Conservation (phyloP, 2,797 vertebrate species). For the Thaleichthys pacificus region DNA sequence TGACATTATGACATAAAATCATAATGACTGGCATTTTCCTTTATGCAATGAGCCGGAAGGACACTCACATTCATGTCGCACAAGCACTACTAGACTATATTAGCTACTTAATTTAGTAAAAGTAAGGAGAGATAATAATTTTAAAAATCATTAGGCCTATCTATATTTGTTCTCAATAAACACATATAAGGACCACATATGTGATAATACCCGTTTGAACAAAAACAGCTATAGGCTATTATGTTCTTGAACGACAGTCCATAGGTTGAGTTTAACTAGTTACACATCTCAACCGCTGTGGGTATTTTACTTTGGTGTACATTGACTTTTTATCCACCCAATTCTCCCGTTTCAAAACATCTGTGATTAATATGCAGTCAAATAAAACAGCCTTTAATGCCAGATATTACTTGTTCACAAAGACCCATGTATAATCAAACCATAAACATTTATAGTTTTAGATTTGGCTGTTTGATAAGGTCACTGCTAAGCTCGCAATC, state of each 20-base stretch:
- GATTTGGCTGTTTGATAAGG: too few relatives aligned
- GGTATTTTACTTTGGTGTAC: neutral
- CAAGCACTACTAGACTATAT: too few relatives aligned
- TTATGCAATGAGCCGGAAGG: too few relatives aligned
- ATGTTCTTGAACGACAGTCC: constrained; percentile 1
- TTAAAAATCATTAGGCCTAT: neutral
- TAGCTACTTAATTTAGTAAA: too few relatives aligned
- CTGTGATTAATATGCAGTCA: neutral
- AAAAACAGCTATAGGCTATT: constrained; percentile 13
- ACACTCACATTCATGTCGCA: too few relatives aligned
- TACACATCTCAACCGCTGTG: neutral
- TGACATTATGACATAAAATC: neutral
- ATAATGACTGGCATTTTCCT: too few relatives aligned
- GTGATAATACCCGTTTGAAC: constrained; percentile 21
- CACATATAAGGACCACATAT: neutral
- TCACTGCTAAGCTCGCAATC: too few relatives aligned
- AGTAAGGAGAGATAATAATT: too few relatives aligned
- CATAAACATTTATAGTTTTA: too few relatives aligned
- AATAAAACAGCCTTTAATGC: too few relatives aligned
- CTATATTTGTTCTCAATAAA: neutral
- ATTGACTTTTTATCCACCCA: neutral
- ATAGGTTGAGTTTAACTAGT: constrained; percentile 17
- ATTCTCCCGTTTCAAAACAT: neutral
- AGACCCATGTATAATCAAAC: too few relatives aligned
- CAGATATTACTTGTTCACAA: too few relatives aligned